Evolutionary conservation across 2,888 invertebrate genomes (phyloP).

Genomic region (Papilio gigon): DNA sequence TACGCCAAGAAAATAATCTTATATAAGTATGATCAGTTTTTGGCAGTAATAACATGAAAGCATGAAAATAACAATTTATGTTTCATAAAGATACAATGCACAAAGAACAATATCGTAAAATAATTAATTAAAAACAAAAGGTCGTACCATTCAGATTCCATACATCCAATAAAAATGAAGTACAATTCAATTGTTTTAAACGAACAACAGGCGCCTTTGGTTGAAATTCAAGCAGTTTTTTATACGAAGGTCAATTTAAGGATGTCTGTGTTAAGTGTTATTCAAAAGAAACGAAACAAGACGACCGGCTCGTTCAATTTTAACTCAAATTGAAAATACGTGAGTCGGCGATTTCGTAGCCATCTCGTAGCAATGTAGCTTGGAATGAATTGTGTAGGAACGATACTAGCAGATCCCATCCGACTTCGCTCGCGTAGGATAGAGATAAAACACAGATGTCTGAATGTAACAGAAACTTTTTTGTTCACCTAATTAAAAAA

Average conservation of each 20-base stretch:
- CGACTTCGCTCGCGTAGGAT: too few relatives aligned
- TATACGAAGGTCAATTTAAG: neutral
- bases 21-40: neutral
- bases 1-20: neutral
- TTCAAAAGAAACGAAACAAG: conserved; percentile 57
- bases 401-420: too few relatives aligned
- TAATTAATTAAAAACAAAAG: neutral
- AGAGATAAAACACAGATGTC: too few relatives aligned
- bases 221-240: conserved; percentile 2
- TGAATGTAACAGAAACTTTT: too few relatives aligned
- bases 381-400: neutral
- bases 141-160: neutral
- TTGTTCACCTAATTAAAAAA: too few relatives aligned
- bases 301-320: conserved; percentile 60
- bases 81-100: neutral
- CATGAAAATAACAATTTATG: neutral
- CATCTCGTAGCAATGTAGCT: conserved; percentile 44
- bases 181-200: neutral
- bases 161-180: neutral
- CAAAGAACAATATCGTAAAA: neutral
- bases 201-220: neutral
- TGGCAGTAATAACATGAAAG: too few relatives aligned
- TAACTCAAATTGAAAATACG: conserved; percentile 49
- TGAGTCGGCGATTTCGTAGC: conserved; percentile 40
- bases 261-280: conserved; percentile 49